Evolutionary conservation across 2,888 invertebrate genomes (phyloP).

Genomic region (Drosophila atripex): DNA sequence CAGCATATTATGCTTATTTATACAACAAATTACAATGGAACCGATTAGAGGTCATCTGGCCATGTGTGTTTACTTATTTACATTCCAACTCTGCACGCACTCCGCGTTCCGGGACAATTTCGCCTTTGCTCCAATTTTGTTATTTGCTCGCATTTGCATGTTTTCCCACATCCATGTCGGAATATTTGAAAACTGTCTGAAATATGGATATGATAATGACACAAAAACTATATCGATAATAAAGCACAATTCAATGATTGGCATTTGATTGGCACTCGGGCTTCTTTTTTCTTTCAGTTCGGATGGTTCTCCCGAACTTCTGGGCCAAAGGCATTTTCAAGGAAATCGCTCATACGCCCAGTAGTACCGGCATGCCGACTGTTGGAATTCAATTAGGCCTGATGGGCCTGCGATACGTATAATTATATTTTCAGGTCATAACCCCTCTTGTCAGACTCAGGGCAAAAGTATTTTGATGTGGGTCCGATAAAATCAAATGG

Average conservation of each 20-base stretch:
- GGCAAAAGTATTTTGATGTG: constrained; percentile 16
- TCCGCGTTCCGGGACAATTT: constrained; percentile 23
- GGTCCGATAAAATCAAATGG: constrained; percentile 15
- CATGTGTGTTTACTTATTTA: constrained; percentile 26
- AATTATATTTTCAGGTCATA: constrained; percentile 39
- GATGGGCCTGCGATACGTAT: constrained; percentile 43
- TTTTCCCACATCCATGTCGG: neutral
- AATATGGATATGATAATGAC: constrained; percentile 38
- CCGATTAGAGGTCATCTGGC: constrained; percentile 60
- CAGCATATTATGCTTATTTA: constrained; percentile 59
- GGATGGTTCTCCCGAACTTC: no score
- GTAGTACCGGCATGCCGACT: constrained; percentile 26
- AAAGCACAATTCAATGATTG: constrained; percentile 21
- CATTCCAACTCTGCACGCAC: constrained; percentile 19
- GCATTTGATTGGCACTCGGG: constrained; percentile 27
- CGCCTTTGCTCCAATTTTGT: neutral
- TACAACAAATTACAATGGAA: constrained; percentile 61
- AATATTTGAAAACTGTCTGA: constrained; percentile 25
- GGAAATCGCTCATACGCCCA: constrained; percentile 65
- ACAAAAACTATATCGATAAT: constrained; percentile 27
- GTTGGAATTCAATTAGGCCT: constrained; percentile 26
- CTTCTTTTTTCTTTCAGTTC: constrained; percentile 2
- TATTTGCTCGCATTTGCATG: constrained; percentile 9
- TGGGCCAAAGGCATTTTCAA: constrained; percentile 10
- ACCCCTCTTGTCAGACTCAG: constrained; percentile 2